phyloP scores from a whole-genome alignment of 2,113 vertebrate genomes.

The Crotalus horridus region DNA sequence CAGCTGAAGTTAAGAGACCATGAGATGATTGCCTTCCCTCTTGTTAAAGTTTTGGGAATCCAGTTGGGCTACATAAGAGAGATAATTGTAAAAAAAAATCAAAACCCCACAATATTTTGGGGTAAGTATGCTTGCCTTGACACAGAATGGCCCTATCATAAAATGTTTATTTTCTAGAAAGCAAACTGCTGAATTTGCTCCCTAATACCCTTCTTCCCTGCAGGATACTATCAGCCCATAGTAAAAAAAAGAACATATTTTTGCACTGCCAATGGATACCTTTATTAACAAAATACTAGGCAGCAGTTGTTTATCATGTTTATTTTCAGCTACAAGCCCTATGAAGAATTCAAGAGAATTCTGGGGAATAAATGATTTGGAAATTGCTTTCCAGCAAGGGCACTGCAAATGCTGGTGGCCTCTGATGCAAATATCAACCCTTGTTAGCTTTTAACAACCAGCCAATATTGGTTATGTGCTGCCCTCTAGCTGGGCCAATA shows the following conservation, averaged over 20 bases:
- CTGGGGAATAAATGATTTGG: neutral
- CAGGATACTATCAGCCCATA: neutral
- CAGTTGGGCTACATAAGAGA: neutral
- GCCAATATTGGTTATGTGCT: neutral
- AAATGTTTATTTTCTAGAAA: neutral
- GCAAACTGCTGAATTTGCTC: neutral
- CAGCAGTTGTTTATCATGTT: neutral
- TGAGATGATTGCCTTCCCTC: neutral
- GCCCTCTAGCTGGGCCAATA: neutral
- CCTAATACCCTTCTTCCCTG: neutral
- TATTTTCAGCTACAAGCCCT: neutral
- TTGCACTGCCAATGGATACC: neutral
- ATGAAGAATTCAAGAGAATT: neutral
- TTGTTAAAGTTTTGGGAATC: neutral
- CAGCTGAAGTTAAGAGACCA: neutral
- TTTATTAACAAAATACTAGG: neutral
- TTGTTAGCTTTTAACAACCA: neutral
- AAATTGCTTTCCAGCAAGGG: neutral
- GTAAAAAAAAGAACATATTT: neutral
- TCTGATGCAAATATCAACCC: neutral
- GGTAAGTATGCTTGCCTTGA: neutral
- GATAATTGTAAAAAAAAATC: neutral
- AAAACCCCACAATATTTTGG: neutral
- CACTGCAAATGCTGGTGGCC: neutral
- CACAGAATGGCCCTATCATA: neutral